Base-by-base conservation (phyloP, 2,888 invertebrate genomes). In the Piscicola geometra region DNA sequence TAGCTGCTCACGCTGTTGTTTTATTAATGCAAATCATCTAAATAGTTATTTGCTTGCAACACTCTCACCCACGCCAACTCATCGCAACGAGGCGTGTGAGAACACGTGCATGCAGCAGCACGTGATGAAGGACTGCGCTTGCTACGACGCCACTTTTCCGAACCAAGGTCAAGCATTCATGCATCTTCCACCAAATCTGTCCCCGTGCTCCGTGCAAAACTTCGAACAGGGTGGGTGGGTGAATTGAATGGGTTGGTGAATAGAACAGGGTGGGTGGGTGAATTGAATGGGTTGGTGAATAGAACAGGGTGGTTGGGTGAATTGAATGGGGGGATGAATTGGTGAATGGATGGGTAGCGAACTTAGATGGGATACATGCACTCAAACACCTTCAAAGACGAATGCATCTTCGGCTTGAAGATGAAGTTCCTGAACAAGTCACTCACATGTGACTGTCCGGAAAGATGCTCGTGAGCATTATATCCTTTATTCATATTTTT, bases 91-190 rank as follows among this genome's bases (percentile, higher is more conserved):
- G 79, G 76, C 76, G 15, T 79, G 79, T 64, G 33, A 64, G 52
- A 78, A 78, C 71, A 79, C 79, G 15, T 79, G 79, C 56, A 78
- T 76, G 32, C 79, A 79, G 70, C 68, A 67, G 21, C 32, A 79
- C 35, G 73, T 79, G 36, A 77, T 79, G 52, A 28, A 68, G 47
- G 35, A 60, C 2, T 79, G 79, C 35, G 33, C 28, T 9, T 79
- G 79, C 56, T 74, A 32, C 15, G 79, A 79, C 67, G 50, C 79
- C 12, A 72, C 76, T 41, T 77, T 76, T 36, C 78, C 78, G 9
- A 68, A 67, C 25, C 32, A 25, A 1, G 78, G 77, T 21, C 21
- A 41, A 32, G 76, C 78, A 18, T 78, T 76, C 56, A 71, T 68
- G n/a, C n/a, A 70, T 41, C 21, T 56, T 25, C 60, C 60, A 5